Evolutionary conservation across 53 echinoderm and acorn worm species (phyloP).

Genomic region (Glandiceps talaboti): DNA sequence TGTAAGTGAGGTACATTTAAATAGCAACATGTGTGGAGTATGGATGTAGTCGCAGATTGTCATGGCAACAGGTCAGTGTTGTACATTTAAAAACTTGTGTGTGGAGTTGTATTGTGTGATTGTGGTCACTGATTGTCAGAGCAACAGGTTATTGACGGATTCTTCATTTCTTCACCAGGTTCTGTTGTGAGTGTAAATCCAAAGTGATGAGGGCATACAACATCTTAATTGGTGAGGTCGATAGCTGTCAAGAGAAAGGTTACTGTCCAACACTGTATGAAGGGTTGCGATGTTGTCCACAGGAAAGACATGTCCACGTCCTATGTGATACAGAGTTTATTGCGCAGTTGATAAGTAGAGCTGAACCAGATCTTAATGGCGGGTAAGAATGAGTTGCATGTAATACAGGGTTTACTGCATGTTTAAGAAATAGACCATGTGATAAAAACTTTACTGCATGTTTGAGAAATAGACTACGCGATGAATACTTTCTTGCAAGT

Average conservation of each 20-base stretch:
- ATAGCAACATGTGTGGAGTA: too few species aligned
- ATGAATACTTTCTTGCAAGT: too few species aligned
- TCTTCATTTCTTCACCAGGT: constrained; percentile 29
- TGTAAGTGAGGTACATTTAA: too few species aligned
- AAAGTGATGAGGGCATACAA: constrained; percentile 92
- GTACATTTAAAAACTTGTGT: neutral
- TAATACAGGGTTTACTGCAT: too few species aligned
- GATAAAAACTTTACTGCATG: too few species aligned
- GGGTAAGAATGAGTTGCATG: too few species aligned
- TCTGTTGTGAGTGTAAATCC: constrained; percentile 89
- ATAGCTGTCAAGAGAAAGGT: constrained; percentile 65
- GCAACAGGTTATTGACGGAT: neutral
- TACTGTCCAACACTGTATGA: constrained; percentile 78
- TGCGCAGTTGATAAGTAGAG: constrained; percentile 73
- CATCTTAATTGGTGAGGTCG: constrained; percentile 73
- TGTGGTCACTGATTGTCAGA: neutral
- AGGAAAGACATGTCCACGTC: constrained; percentile 71
- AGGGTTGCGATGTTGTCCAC: constrained; percentile 77
- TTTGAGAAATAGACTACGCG: too few species aligned
- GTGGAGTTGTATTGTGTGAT: neutral
- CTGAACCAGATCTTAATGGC: constrained; percentile 93
- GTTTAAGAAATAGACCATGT: too few species aligned
- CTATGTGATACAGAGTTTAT: constrained; percentile 86
- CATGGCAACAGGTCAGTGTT: too few species aligned
- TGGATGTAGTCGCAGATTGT: too few species aligned